Evolutionary conservation across 2,113 vertebrate genomes (phyloP).

Genomic region (Polyodon spathula): DNA sequence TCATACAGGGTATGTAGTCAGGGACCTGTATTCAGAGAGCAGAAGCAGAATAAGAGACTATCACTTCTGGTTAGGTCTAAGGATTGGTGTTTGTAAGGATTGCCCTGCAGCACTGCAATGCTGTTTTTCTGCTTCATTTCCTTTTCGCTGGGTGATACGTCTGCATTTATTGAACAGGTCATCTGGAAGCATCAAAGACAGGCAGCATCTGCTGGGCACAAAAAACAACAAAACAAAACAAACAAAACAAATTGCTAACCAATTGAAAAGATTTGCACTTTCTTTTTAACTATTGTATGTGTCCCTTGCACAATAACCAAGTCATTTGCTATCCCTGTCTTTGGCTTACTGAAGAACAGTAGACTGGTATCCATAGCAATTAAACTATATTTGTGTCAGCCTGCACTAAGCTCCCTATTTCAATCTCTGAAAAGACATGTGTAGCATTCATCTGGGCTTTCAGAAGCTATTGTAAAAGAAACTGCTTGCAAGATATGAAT

Average conservation of each 20-base stretch:
- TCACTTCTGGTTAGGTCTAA: not conserved
- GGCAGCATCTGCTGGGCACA: not conserved
- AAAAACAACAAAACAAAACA: not conserved
- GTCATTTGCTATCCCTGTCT: conserved; percentile 7
- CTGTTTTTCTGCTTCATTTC: conserved; percentile 12
- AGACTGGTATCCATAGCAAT: conserved; percentile 19
- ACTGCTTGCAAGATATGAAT: conserved; percentile 3
- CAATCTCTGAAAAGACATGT: conserved; percentile 4
- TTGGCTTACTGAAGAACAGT: conserved; percentile 2
- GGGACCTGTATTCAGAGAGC: not conserved
- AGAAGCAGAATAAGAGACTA: not conserved
- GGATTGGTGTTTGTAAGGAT: not conserved
- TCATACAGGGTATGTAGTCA: not conserved
- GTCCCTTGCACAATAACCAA: conserved; percentile 2
- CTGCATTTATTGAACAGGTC: conserved; percentile 7
- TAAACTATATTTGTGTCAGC: conserved; percentile 19
- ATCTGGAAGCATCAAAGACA: not conserved
- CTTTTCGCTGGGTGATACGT: not conserved
- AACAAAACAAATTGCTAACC: not conserved
- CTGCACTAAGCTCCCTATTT: conserved; percentile 5
- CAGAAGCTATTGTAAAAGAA: not conserved
- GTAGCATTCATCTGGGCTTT: not conserved
- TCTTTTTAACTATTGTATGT: not conserved
- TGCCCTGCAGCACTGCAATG: not conserved
- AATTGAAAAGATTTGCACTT: conserved; percentile 9